These are phyloP conservation scores for Diloba caeruleocephala DNA, from an alignment of 2,888 invertebrate genomes.

Conservation along the genomic window DNA sequence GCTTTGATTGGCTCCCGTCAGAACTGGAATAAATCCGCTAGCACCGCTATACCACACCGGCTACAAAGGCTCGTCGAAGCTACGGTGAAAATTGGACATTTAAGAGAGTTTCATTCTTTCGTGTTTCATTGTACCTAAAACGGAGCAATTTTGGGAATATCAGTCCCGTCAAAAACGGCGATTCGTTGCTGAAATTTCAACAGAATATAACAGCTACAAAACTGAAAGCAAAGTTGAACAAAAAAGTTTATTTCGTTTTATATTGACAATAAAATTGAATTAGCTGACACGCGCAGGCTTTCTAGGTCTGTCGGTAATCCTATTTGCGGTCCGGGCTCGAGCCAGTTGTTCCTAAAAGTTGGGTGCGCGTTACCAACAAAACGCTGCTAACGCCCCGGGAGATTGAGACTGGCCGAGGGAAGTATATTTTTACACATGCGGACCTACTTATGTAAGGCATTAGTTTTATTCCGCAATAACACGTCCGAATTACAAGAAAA, in stretches of 20 bases:
- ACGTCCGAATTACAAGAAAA: neutral
- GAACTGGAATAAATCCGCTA: slow-evolving; percentile 68
- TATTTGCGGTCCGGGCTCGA: slow-evolving; percentile 78
- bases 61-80: slow-evolving; percentile 70
- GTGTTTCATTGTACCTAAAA: slow-evolving; percentile 44
- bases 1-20: slow-evolving; percentile 78
- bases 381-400: slow-evolving; percentile 66
- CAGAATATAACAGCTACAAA: slow-evolving; percentile 48
- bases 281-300: slow-evolving; percentile 73
- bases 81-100: slow-evolving; percentile 67
- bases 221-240: slow-evolving; percentile 54
- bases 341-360: slow-evolving; percentile 79
- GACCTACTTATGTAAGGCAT: slow-evolving; percentile 25
- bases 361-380: slow-evolving; percentile 67
- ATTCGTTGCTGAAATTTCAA: slow-evolving; percentile 43
- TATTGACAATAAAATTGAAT: slow-evolving; percentile 80
- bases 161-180: slow-evolving; percentile 25
- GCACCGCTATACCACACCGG: slow-evolving; percentile 62
- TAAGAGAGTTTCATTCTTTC: slow-evolving; percentile 57
- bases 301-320: slow-evolving; percentile 81
- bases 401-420: slow-evolving; percentile 60
- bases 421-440: slow-evolving; percentile 45
- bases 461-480: slow-evolving; percentile 13
- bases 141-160: slow-evolving; percentile 42
- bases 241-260: slow-evolving; percentile 63